These are phyloP conservation scores for Tympanuchus pallidicinctus DNA, from an alignment of 2,113 vertebrate species.

Conservation along the genomic window DNA sequence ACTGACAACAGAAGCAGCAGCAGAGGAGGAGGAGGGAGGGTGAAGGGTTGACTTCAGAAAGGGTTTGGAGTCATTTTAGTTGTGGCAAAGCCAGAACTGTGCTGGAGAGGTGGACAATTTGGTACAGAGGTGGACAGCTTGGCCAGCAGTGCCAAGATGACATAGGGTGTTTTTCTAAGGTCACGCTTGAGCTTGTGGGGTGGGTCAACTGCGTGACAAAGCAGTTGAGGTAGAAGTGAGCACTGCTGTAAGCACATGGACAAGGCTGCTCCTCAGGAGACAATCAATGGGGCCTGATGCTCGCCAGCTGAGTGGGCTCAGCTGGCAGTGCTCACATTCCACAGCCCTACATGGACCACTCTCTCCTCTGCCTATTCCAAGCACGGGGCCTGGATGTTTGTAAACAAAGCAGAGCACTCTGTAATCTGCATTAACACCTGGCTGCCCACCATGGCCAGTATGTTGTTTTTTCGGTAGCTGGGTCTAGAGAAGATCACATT, in stretches of 20 bases:
- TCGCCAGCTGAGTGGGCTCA: background rate
- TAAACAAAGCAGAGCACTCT: background rate
- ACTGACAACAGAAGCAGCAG: background rate
- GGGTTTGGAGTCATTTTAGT: background rate
- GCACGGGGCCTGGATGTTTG: background rate
- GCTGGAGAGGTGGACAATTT: background rate
- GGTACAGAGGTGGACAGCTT: background rate
- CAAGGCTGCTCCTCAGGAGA: background rate
- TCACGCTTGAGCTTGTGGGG: background rate
- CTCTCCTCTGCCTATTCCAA: background rate
- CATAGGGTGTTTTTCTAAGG: background rate
- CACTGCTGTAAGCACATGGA: accelerated
- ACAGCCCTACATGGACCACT: background rate
- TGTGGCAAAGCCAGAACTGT: background rate
- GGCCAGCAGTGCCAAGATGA: background rate
- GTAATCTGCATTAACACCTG: background rate
- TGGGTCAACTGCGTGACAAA: background rate
- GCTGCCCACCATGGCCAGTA: accelerated
- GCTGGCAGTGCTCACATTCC: background rate
- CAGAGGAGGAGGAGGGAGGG: background rate
- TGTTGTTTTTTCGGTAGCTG: background rate
- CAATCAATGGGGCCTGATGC: background rate
- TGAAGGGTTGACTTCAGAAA: background rate
- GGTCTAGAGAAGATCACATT: background rate
- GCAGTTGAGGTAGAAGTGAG: background rate